Base-by-base conservation (phyloP, 2,888 invertebrate species). In the Pecten maximus region DNA sequence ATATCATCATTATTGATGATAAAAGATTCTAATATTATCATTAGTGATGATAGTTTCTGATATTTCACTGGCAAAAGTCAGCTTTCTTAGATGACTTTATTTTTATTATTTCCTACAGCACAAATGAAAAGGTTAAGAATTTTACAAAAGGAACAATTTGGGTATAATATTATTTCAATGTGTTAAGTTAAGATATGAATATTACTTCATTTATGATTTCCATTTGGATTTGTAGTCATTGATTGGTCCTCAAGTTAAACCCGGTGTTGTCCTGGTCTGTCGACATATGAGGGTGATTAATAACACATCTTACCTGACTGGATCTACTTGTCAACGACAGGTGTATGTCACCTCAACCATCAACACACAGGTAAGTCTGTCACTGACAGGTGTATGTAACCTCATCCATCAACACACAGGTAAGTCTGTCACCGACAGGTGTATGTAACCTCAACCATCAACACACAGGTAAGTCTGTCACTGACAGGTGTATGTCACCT, bases 401-500 rank as follows among this genome's bases (percentile, higher is more conserved):
- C 54, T 54, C 94, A 4, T 93, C 94, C 40, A 92, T 92, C 23
- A 92, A 94, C 86, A 92, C 94, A 35, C 92, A 93, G 93, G 95
- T 95, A 88, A 91, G 87, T 23, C 54, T 54, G 23, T 54, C 54
- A 54, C 3, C 54, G 54, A 54, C 54, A 54, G 19, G 54, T 54
- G 54, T 54, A 54, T 19, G 19, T 54, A 19, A 54, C 54, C 54
- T 54, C 94, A 4, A 94, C 94, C 40, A 92, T 92, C 23, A 92
- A 94, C 86, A 92, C 94, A 35, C 92, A 93, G 93, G 95, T 95
- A 88, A 91, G 87, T 88, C n/a, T n/a, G n/a, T n/a, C n/a, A n/a
- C n/a, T n/a, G n/a, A n/a, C n/a, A n/a, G n/a, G n/a, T n/a, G n/a
- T n/a, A n/a, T n/a, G n/a, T n/a, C n/a, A n/a, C n/a, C n/a, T n/a